Base-by-base conservation (phyloP, 2,797 vertebrate genomes). In the Oryzias dopingdopingensis region DNA sequence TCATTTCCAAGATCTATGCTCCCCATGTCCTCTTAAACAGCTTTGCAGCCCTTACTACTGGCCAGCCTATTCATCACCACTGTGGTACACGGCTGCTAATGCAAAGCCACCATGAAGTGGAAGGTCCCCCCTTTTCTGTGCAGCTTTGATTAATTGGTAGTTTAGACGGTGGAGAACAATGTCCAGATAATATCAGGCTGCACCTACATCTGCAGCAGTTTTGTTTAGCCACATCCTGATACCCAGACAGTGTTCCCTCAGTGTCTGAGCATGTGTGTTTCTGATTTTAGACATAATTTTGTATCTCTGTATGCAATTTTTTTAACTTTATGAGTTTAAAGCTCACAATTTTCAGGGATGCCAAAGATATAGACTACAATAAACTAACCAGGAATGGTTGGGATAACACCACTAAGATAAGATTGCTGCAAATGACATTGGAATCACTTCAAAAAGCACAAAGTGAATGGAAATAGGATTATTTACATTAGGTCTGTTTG, bases 81-180 rank as follows among this genome's bases (percentile, higher is more conserved):
- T 49, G 42, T 45, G 24, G 17, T 72, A 78, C 67, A 68, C 71
- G 67, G 69, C 61, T 61, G 56, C 67, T 87, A 85, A 82, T 83
- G 85, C 59, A 62, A 80, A 63, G 73, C 72, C 58, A 60, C 74
- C 62, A 76, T 80, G 81, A 82, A 70, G 73, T 68, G 62, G 66
- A 79, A 82, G 79, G 79, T 79, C 72, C 76, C 79, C 69, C 59
- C 67, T 61, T 86, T 13, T 80, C 65, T 52, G 76, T 67, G 17
- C 44, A 43, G 51, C 52, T 75, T 70, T 88, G 85, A 88, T 90
- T 84, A 84, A 88, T 86, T 74, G 79, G 69, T 81, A 70, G 80
- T 83, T 82, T 71, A 68, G 80, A 65, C 56, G 69, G 52, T 32
- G 62, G 72, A 22, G 62, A 78, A 65, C 56, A 67, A 53, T 49